Conservation (phyloP, 2,888 invertebrate genomes). For the Drosophila paranaensis region DNA sequence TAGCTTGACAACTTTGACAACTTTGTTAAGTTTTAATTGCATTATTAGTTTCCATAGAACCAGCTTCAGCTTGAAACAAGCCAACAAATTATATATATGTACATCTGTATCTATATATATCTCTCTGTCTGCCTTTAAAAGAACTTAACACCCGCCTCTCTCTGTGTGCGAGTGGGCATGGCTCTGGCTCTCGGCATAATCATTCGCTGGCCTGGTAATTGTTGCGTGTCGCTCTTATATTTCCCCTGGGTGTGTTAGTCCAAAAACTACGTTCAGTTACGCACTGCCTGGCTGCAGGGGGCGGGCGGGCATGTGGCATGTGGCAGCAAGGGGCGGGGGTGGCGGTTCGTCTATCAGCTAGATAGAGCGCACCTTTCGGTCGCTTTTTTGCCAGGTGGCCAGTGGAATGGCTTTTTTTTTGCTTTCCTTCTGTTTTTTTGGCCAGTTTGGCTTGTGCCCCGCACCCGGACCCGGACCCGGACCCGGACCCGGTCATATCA, state of each 20-base stretch:
- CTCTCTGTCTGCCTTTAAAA: neutral
- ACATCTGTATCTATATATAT: neutral
- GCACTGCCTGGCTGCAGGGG: slow-evolving; percentile 30
- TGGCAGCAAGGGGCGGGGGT: neutral
- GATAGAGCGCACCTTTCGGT: slow-evolving; percentile 54
- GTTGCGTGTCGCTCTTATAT: slow-evolving; percentile 75
- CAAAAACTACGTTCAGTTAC: slow-evolving; percentile 45
- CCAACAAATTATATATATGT: neutral
- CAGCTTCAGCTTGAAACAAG: slow-evolving; percentile 4
- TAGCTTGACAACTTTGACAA: slow-evolving; percentile 56
- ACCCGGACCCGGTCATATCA: slow-evolving; percentile 44
- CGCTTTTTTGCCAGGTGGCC: slow-evolving; percentile 31
- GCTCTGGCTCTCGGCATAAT: slow-evolving; percentile 45
- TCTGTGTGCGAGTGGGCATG: slow-evolving; percentile 10
- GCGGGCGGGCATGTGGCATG: neutral
- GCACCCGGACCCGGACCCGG: slow-evolving; percentile 11
- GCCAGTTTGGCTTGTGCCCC: slow-evolving; percentile 39
- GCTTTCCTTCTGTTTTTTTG: slow-evolving; percentile 1
- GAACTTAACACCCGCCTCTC: slow-evolving; percentile 33
- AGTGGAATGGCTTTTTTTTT: slow-evolving; percentile 2
- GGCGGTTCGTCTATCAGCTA: slow-evolving; percentile 37
- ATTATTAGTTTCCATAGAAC: slow-evolving; percentile 72
- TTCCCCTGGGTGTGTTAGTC: slow-evolving; percentile 72
- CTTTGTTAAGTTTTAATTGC: slow-evolving; percentile 71
- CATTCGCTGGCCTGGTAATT: slow-evolving; percentile 59